phyloP scores from a whole-genome alignment of 2,888 invertebrate genomes.

The Nysson spinosus region DNA sequence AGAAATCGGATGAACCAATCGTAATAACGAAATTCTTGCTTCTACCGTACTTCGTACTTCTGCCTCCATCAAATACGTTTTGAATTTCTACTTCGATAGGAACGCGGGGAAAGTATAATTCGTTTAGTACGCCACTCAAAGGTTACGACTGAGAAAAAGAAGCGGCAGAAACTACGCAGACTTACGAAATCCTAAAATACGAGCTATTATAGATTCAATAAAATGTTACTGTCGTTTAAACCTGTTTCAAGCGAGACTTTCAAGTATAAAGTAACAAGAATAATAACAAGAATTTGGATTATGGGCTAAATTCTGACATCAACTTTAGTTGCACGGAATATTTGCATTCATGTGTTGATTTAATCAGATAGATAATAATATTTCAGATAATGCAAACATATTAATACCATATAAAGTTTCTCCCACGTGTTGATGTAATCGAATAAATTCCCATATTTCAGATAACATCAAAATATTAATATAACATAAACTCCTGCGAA shows the following conservation, averaged over 20 bases:
- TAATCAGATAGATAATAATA: no score
- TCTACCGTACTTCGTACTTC: neutral
- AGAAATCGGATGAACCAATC: constrained; percentile 40
- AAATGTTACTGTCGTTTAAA: constrained; percentile 42
- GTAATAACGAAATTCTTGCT: constrained; percentile 42
- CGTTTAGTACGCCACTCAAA: constrained; percentile 14
- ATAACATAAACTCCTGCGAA: neutral
- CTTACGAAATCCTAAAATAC: neutral
- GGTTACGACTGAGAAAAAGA: constrained; percentile 11
- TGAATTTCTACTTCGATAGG: constrained; percentile 12
- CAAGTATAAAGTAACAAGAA: constrained; percentile 38
- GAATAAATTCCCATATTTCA: no score
- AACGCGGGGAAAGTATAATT: constrained; percentile 18
- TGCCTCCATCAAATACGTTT: constrained; percentile 16
- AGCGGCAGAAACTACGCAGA: constrained; percentile 14
- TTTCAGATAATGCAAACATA: no score
- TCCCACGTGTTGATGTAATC: no score
- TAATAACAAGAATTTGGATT: constrained; percentile 30
- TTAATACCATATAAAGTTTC: no score
- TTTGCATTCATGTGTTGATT: no score
- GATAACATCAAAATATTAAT: no score
- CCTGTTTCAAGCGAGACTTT: constrained; percentile 39
- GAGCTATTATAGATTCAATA: no score
- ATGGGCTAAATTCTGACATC: constrained; percentile 15
- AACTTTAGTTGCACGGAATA: neutral